Base-by-base conservation (phyloP, 2,888 invertebrate genomes). In the Xylota segnis region DNA sequence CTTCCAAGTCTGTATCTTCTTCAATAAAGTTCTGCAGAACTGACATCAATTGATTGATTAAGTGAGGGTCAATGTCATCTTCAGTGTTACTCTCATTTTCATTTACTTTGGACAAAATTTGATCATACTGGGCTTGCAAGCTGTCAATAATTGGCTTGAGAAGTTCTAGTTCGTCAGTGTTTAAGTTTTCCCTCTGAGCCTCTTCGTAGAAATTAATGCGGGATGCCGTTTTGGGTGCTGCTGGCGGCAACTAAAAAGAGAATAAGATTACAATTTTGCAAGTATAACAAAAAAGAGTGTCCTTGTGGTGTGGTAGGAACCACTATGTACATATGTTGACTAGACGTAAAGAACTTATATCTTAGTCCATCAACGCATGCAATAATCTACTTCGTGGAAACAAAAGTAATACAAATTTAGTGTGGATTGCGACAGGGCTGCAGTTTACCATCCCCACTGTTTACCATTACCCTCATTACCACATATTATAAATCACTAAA, bases 111-210 rank as follows among this genome's bases (percentile, higher is more conserved):
- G 23, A 5, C 6, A 16, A 9, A 34, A 74, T 27, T 40, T 18
- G 34, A 16, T 70, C 58, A 37, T 79, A 83, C 14, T 65, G 79
- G 0, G 10, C 0, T 52, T 79, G 72, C 7, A 79, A 37, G 9
- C 18, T 43, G 0, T 83, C 58, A 50, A 79, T 68, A 5, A 83
- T 27, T 43, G 83, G 83, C 9, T 50, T 34, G 0, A 79, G 7
- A 5, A 83, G 32, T 29, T 83, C 43, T 3, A 79, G 56, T 52
- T 83, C 83, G 10, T 79, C 29, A 4, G 37, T 3, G 34, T 74
- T 74, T n/a, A 83, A 58, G 10, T 70, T 47, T 68, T 83, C 72
- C 3, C 4, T 7, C 2, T 18, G 34, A 0, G 79, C 79, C 34
- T 74, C 43, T 32, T 74, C 43, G n/a, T 59, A 37, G 23, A 78